Evolutionary conservation across 2,797 vertebrate species (phyloP).

Genomic region (Thunnus albacares): DNA sequence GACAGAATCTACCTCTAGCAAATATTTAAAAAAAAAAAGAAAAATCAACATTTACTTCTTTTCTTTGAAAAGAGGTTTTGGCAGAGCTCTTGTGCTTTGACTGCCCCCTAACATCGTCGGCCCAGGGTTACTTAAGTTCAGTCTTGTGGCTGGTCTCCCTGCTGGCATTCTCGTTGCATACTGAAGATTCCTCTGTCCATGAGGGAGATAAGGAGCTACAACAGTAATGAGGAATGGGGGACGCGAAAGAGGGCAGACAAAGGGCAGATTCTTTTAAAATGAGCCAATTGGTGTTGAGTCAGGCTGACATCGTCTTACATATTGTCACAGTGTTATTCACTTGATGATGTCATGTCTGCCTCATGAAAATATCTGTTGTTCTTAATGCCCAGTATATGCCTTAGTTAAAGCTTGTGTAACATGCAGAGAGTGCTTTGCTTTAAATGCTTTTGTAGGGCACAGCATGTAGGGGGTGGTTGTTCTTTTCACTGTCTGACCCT

Average conservation of each 20-base stretch:
- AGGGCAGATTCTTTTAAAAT: slow-evolving; percentile 56
- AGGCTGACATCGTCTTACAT: slow-evolving; percentile 52
- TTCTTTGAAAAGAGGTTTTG: neutral
- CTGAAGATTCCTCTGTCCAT: slow-evolving; percentile 77
- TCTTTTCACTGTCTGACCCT: slow-evolving; percentile 74
- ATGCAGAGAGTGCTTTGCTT: slow-evolving; percentile 68
- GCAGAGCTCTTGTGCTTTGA: slow-evolving; percentile 1
- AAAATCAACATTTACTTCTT: neutral
- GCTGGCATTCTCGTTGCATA: slow-evolving; percentile 71
- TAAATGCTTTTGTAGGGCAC: slow-evolving; percentile 74
- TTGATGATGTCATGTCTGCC: slow-evolving; percentile 76
- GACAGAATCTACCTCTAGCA: neutral
- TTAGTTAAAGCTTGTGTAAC: slow-evolving; percentile 66
- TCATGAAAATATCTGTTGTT: slow-evolving; percentile 71
- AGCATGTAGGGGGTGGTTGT: slow-evolving; percentile 55
- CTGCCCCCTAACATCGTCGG: slow-evolving; percentile 24
- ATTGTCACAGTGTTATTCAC: slow-evolving; percentile 76
- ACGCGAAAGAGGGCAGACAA: slow-evolving; percentile 52
- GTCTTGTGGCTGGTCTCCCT: slow-evolving; percentile 47
- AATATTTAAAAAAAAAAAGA: neutral
- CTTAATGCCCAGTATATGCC: slow-evolving; percentile 52
- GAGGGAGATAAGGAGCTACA: slow-evolving; percentile 68
- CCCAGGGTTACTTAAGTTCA: slow-evolving; percentile 52
- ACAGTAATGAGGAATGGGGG: slow-evolving; percentile 43
- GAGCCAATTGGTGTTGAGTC: slow-evolving; percentile 64